Base-by-base conservation (phyloP, 2,888 invertebrate genomes). In the Melanotus villosus region DNA sequence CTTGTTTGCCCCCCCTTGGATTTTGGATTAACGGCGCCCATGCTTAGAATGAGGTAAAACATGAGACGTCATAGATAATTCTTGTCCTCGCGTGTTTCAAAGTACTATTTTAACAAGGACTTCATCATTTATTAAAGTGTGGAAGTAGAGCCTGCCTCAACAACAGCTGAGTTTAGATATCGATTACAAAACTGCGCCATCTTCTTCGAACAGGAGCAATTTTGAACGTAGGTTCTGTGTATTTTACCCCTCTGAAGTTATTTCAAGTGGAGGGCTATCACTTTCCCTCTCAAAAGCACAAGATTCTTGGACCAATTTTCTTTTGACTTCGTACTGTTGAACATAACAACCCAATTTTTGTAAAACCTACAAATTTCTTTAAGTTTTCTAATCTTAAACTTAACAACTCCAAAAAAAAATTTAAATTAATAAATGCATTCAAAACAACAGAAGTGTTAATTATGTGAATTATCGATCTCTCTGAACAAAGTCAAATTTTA, bases 81-180 rank as follows among this genome's bases (percentile, higher is more conserved):
- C 47, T 23, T 10, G 19, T 30, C 18, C 52, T 60, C 41, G 64
- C 64, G 64, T 64, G 64, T 64, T 64, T 14, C 12, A 52, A 47
- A 36, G 32, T 14, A n/a, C 38, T 47, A 19, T 45, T 47, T 60
- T 38, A 34, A 21, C 34, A 36, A 47, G 32, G 21, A 21, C 59
- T 59, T 59, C 30, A 45, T 59, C 34, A 45, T 59, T 59, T 59
- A 59, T 59, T 50, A 50, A 45, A 50, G 12, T 26, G 32, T 52
- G 16, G 30, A 34, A 50, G 30, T 30, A 21, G 36, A 43, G 43
- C 57, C 64, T 68, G 63, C 63, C 68, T 68, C 64, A 68, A 68
- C 58, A 68, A 58, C 57, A 64, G 64, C 63, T 68, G 58, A 68
- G 36, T 64, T 68, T 68, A 57, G 32, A 47, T 68, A 68, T 68